Base-by-base conservation (phyloP, 2,888 invertebrate species). In the Arrhopalites spinosus region DNA sequence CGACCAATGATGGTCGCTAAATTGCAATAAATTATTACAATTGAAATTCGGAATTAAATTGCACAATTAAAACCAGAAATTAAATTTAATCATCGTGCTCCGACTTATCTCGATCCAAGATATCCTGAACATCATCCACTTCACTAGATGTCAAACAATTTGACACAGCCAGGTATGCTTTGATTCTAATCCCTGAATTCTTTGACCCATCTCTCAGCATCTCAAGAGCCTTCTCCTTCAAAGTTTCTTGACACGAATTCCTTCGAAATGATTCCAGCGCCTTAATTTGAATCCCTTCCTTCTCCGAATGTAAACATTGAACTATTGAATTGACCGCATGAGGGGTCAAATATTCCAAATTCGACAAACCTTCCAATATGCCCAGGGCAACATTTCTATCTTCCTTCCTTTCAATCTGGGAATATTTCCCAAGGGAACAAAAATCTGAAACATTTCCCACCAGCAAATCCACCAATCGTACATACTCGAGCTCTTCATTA, bases 171-270 rank as follows among this genome's bases (percentile, higher is more conserved):
- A 94, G 87, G 85, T 95, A 96, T 0, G 92, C 92, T 85, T 92
- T 92, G 85, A 96, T 95, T 67, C 96, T 90, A 77, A 96, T 87
- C 86, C 96, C 96, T 0, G 94, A 91, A 85, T 96, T 95, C 84
- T 93, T 89, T 73, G 91, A 90, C 0, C 87, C 88, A 85, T 95
- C 90, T 83, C 90, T 90, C 83, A 94, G 86, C 1, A 93, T 85
- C 13, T 89, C 88, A 74, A 91, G 77, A 0, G 90, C 90, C 15
- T 89, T 86, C 76, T 85, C 85, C 73, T 87, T 85, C 72, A 88
- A 78, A 82, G 83, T 73, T 71, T 86, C 79, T 78, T 88, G 88
- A 85, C 93, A 93, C 11, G 91, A 87, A 80, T 92, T 90, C 11
- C 91, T 89, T 0, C 90, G 87, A 85, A 92, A 90, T 0, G 94